Base-by-base conservation (phyloP, 2,888 invertebrate species). In the Drosophila koepferae region DNA sequence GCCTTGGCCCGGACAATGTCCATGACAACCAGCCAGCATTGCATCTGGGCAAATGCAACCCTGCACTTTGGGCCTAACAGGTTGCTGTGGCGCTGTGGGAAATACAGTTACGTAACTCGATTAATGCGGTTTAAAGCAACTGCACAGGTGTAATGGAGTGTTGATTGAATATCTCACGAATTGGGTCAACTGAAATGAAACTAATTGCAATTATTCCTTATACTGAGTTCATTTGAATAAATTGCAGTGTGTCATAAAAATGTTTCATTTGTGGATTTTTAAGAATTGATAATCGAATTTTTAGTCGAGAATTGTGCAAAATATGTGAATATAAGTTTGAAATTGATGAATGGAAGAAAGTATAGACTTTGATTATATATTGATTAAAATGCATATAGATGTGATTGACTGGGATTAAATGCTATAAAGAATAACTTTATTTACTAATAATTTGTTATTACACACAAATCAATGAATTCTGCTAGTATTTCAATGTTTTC, bases 11-110 rank as follows among this genome's bases (percentile, higher is more conserved):
- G 74, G 68, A 71, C 38, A 51, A 72, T 70, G 44, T 41, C 59
- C 69, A 88, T 89, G 73, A 44, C 68, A 80, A 84, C 89, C 31
- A 36, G 54, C 63, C 16, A 40, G 6, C 28, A 61, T 23, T 81
- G 66, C 79, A 79, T 40, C 38, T 48, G 43, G 62, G 36, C 20
- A 55, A 53, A 51, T 43, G 18, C 10, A 40, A 40, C 43, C 23
- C 16, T 72, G 61, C 59, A 68, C 58, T 10, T 14, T 46, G 23
- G 20, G 18, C 66, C 58, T 40, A 69, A 77, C 77, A 66, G 78
- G 63, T 70, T 69, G 73, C 54, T 18, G 43, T 34, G 4, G 18
- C 8, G 14, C 8, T 36, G 16, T 16, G 38, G 18, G 12, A 46
- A 9, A 64, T 79, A 74, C 74, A 68, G 64, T 76, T 72, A 62